Conservation (phyloP, 1,140 invertebrate species). For the Papilio aristodemus region DNA sequence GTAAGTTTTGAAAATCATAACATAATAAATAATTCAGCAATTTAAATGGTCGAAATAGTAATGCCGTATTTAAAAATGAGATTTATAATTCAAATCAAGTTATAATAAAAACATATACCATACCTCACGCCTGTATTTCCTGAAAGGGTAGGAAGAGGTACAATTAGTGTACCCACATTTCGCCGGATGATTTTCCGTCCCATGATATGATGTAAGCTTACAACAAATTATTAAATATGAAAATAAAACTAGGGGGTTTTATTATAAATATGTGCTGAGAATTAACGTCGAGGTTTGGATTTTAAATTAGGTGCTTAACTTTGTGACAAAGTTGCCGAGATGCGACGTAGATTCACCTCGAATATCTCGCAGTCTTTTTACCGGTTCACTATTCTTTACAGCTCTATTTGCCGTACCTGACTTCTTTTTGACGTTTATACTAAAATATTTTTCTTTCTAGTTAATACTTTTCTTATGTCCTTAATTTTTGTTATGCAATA, state of each 20-base stretch:
- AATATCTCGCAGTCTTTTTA: background rate
- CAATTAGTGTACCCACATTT: too few species aligned
- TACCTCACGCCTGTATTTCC: too few species aligned
- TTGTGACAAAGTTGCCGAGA: slow-evolving; percentile 7
- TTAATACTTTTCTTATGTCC: background rate
- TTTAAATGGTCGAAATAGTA: too few species aligned
- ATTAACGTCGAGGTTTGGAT: background rate
- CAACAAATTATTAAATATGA: too few species aligned
- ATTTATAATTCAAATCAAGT: too few species aligned
- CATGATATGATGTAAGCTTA: too few species aligned
- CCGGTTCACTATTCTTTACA: slow-evolving; percentile 14
- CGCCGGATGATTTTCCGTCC: too few species aligned
- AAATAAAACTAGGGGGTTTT: background rate
- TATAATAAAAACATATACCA: too few species aligned
- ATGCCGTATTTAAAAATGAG: too few species aligned
- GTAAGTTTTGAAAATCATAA: too few species aligned
- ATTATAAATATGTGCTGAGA: background rate
- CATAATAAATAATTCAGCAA: too few species aligned
- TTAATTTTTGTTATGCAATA: background rate
- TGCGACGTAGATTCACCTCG: slow-evolving; percentile 10
- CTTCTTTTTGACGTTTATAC: background rate
- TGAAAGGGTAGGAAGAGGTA: too few species aligned
- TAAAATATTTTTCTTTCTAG: background rate
- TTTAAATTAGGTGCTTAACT: slow-evolving; percentile 8
- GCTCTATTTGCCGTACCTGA: background rate